Evolutionary conservation across 2,113 vertebrate genomes (phyloP).

Genomic region (Chelonoidis abingdonii): DNA sequence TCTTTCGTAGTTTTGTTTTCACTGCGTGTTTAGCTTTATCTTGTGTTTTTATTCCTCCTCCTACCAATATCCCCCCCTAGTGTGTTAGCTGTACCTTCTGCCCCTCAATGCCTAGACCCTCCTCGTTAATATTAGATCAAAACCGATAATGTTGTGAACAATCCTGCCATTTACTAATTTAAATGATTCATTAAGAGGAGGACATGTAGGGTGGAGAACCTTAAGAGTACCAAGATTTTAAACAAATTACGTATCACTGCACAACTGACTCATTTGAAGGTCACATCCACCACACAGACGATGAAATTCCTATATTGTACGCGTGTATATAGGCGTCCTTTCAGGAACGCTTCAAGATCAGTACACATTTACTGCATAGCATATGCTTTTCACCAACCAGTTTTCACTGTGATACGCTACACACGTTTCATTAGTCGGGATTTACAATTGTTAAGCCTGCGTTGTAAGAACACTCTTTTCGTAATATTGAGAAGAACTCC

Average conservation of each 20-base stretch:
- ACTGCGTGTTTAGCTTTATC: too few species aligned
- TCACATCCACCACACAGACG: not conserved
- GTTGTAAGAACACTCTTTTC: not conserved
- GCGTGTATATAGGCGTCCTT: not conserved
- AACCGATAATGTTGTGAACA: not conserved
- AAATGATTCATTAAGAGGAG: not conserved
- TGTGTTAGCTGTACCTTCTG: too few species aligned
- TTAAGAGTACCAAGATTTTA: not conserved
- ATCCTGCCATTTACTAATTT: not conserved
- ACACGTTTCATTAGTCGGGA: not conserved
- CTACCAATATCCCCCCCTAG: too few species aligned
- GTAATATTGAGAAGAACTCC: not conserved
- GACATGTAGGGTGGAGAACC: not conserved
- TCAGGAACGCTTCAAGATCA: not conserved
- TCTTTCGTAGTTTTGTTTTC: not conserved
- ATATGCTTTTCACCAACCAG: not conserved
- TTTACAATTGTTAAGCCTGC: not conserved
- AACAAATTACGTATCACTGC: not conserved
- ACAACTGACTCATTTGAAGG: not conserved
- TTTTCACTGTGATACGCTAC: not conserved
- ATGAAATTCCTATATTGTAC: not conserved
- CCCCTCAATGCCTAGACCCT: not conserved
- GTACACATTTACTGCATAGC: not conserved
- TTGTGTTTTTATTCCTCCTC: too few species aligned
- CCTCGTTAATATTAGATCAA: not conserved